Percentiles rank a stretch among this genome's conserved stretches.
Conservation (phyloP, 2,113 vertebrate species). For the Setophaga kirtlandii region DNA sequence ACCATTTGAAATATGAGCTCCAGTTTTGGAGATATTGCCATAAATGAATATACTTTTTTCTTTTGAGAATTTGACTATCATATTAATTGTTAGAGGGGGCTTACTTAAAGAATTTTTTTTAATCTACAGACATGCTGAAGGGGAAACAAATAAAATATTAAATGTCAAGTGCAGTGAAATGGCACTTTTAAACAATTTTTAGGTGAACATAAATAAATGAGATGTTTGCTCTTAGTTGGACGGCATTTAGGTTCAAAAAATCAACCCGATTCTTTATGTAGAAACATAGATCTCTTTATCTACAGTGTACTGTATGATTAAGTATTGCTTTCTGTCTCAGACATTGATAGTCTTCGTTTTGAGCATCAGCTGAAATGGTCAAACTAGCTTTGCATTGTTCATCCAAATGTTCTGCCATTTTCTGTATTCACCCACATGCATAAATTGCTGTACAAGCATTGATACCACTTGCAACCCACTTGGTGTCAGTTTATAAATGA, state of each 20-base stretch:
- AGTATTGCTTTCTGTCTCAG: not conserved
- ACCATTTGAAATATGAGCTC: conserved; percentile 47
- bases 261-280: not conserved
- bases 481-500: not conserved
- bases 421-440: not conserved
- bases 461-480: not conserved
- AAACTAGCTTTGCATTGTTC: not conserved
- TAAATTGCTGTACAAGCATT: not conserved
- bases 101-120: not conserved
- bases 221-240: not conserved
- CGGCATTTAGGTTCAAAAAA: not conserved
- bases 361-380: conserved; percentile 28
- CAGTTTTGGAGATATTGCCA: not conserved
- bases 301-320: not conserved
- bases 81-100: not conserved
- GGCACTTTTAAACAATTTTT: not conserved
- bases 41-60: not conserved
- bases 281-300: not conserved
- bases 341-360: conserved; percentile 18
- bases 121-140: not conserved
- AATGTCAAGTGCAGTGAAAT: not conserved
- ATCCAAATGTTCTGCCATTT: not conserved
- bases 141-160: not conserved
- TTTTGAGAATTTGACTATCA: not conserved
- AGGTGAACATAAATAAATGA: not conserved